These are phyloP conservation scores for Datnioides undecimradiatus DNA, from an alignment of 2,113 vertebrate species.

Conservation along the genomic window DNA sequence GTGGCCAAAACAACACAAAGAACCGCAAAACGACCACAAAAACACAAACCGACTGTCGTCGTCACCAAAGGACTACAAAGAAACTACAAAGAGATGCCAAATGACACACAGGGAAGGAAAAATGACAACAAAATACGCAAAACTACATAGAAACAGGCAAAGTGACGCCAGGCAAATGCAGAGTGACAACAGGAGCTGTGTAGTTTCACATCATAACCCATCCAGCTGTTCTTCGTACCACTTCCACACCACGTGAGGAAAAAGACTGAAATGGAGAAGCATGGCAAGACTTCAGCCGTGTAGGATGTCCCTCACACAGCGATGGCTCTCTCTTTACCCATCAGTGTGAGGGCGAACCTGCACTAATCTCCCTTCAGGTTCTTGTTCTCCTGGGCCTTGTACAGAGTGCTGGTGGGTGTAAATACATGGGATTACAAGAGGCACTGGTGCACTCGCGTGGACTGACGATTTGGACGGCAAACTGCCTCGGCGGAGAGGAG, in stretches of 20 bases:
- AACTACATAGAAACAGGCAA: neutral
- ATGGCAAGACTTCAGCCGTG: neutral
- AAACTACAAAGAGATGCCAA: too few relatives aligned
- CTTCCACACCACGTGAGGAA: too few relatives aligned
- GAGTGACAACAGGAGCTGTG: too few relatives aligned
- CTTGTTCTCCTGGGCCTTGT: conserved; percentile 54
- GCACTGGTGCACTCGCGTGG: conserved; percentile 16
- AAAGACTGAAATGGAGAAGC: neutral
- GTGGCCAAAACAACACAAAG: neutral
- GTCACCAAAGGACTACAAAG: neutral
- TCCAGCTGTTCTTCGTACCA: too few relatives aligned
- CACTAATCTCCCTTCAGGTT: conserved; percentile 54
- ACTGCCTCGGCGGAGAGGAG: conserved; percentile 24
- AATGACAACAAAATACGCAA: neutral
- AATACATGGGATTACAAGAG: conserved; percentile 69
- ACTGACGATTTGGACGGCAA: conserved; percentile 56
- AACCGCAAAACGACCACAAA: neutral
- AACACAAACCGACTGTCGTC: neutral
- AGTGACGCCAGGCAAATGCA: too few relatives aligned
- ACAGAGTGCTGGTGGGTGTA: conserved; percentile 48
- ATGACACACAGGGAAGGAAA: neutral
- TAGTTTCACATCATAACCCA: too few relatives aligned
- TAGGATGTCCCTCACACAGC: too few relatives aligned
- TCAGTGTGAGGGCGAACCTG: conserved; percentile 37
- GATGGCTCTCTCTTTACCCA: conserved; percentile 8